These are phyloP conservation scores for Pomatostomus ruficeps DNA, from an alignment of 2,113 vertebrate genomes.

Conservation along the genomic window DNA sequence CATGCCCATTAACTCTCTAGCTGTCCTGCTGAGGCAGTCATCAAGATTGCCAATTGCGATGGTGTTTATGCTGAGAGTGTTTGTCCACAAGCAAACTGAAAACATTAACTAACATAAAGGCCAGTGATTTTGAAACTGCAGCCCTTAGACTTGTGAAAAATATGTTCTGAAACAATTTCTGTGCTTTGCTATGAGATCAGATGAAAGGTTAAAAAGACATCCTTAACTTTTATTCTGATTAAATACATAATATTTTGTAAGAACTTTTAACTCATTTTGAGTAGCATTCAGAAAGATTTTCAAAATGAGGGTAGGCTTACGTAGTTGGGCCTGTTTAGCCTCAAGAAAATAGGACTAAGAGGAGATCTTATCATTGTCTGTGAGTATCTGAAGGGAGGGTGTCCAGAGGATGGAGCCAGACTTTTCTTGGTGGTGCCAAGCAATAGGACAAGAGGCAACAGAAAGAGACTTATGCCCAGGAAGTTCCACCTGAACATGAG, in stretches of 20 bases:
- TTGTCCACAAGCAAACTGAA: constrained; percentile 11
- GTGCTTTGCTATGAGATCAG: not conserved
- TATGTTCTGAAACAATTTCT: not conserved
- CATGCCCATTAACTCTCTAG: constrained; percentile 4
- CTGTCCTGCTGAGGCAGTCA: constrained; percentile 22
- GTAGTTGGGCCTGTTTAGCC: not conserved
- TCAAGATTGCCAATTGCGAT: not conserved
- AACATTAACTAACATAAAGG: constrained; percentile 15
- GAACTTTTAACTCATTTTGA: not conserved
- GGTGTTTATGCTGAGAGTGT: not conserved
- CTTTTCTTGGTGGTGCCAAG: not conserved
- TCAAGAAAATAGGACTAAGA: not conserved
- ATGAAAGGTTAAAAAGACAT: not conserved
- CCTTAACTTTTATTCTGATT: not conserved
- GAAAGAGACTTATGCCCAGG: not conserved
- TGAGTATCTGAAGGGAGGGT: not conserved
- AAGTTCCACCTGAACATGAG: not conserved
- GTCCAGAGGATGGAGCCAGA: not conserved
- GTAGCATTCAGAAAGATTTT: not conserved
- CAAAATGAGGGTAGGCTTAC: not conserved
- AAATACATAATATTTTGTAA: not conserved
- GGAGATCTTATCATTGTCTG: not conserved
- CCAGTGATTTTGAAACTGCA: not conserved
- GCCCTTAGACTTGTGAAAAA: not conserved
- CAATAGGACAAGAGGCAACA: not conserved